phyloP scores from a whole-genome alignment of 2,888 invertebrate species.

The Strigamia maritima region DNA sequence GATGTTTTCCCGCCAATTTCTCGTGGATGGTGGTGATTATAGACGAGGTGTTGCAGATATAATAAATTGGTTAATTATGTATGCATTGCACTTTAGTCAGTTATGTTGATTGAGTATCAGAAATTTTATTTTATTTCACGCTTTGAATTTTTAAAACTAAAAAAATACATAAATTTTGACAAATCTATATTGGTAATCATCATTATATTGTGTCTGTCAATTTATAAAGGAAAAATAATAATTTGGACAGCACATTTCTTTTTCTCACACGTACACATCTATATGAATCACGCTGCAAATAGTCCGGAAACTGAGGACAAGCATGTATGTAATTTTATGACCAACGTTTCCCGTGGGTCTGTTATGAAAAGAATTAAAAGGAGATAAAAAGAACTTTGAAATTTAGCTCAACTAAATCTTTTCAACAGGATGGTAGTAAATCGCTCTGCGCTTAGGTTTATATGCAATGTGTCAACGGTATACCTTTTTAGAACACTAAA shows the following conservation, averaged over 20 bases:
- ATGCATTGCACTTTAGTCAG: constrained; percentile 22
- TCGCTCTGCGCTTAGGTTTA: constrained; percentile 11
- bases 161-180: neutral
- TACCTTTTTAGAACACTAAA: neutral
- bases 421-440: constrained; percentile 23
- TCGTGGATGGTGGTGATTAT: constrained; percentile 28
- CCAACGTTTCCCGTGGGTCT: constrained; percentile 31
- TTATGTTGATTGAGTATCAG: constrained; percentile 24
- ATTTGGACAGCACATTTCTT: neutral
- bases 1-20: constrained; percentile 31
- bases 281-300: constrained; percentile 21
- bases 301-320: constrained; percentile 30
- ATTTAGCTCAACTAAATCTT: constrained; percentile 25
- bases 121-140: neutral
- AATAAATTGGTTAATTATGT: constrained; percentile 30
- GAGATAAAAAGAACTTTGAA: constrained; percentile 23
- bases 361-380: constrained; percentile 32
- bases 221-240: neutral
- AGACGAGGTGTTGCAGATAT: constrained; percentile 30
- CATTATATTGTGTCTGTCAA: neutral
- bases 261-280: constrained; percentile 7
- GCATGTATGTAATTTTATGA: constrained; percentile 26
- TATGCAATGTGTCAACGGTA: neutral
- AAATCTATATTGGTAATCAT: neutral
- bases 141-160: neutral